Percentiles rank a stretch among this genome's conserved stretches.
Conservation (phyloP, 1,140 invertebrate genomes). For the Drosophila leontia region DNA sequence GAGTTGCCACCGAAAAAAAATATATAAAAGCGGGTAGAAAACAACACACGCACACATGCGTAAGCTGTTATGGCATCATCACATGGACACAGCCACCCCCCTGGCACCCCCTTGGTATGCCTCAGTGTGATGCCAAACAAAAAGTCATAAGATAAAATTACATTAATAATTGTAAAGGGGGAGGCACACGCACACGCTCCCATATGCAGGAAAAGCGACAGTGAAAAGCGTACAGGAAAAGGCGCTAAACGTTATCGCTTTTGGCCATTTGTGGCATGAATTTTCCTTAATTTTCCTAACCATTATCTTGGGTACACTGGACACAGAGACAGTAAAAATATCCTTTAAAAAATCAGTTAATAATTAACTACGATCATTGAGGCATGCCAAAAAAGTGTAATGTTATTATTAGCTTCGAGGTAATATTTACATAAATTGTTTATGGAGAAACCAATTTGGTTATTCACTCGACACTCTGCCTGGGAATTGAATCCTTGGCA, state of each 20-base stretch:
- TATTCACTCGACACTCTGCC: not conserved
- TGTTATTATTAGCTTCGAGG: not conserved
- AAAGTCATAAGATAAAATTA: conserved; percentile 81
- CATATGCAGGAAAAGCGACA: conserved; percentile 6
- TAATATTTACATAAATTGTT: conserved; percentile 16
- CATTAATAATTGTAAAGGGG: conserved; percentile 68
- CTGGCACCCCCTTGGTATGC: not conserved
- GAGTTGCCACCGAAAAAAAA: conserved; percentile 41
- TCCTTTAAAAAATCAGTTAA: not conserved
- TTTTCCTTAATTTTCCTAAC: conserved; percentile 6
- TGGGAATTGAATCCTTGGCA: conserved; percentile 6
- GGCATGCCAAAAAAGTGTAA: not conserved
- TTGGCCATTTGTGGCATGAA: conserved; percentile 56
- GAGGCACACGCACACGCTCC: not conserved
- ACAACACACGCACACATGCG: conserved; percentile 7
- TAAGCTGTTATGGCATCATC: conserved; percentile 46
- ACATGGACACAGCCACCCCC: conserved; percentile 17
- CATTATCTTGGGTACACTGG: not conserved
- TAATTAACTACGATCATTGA: not conserved
- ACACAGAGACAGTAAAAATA: not conserved
- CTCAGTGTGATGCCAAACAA: conserved; percentile 62
- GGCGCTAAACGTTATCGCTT: conserved; percentile 71
- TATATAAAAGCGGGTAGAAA: conserved; percentile 29
- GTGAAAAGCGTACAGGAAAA: conserved; percentile 30
- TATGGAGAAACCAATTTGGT: not conserved